These are phyloP conservation scores for Platyscapa corneri DNA, from an alignment of 1,140 invertebrate species.

Conservation along the genomic window DNA sequence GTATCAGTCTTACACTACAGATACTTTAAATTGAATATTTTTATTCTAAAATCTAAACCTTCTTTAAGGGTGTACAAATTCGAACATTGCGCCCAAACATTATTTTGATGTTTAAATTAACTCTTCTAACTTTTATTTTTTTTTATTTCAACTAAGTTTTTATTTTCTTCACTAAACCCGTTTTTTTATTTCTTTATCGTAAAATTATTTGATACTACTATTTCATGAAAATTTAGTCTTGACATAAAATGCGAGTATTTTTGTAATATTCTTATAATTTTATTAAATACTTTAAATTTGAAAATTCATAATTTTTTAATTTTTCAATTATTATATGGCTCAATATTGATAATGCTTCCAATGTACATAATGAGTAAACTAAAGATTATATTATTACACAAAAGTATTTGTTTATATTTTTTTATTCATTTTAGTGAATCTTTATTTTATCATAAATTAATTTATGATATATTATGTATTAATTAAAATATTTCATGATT, in stretches of 20 bases:
- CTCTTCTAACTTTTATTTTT: neutral
- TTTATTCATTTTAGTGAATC: no score
- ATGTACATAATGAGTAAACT: no score
- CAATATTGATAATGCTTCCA: no score
- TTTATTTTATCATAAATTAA: no score
- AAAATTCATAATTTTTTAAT: no score
- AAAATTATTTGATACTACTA: neutral
- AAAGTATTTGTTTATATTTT: no score
- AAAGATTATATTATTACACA: no score
- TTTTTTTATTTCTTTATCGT: neutral
- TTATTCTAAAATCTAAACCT: neutral
- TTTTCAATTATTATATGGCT: no score
- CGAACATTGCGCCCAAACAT: neutral
- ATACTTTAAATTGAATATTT: neutral
- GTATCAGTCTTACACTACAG: neutral
- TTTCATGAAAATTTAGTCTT: constrained; percentile 12
- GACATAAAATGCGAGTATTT: no score
- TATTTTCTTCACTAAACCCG: neutral
- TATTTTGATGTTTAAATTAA: neutral
- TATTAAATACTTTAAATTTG: neutral
- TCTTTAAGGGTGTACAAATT: neutral
- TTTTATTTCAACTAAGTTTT: constrained; percentile 1
- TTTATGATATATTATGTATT: no score
- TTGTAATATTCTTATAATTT: neutral
- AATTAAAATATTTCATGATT: no score